phyloP scores from a whole-genome alignment of 2,113 vertebrate genomes.

The Gopherus flavomarginatus region DNA sequence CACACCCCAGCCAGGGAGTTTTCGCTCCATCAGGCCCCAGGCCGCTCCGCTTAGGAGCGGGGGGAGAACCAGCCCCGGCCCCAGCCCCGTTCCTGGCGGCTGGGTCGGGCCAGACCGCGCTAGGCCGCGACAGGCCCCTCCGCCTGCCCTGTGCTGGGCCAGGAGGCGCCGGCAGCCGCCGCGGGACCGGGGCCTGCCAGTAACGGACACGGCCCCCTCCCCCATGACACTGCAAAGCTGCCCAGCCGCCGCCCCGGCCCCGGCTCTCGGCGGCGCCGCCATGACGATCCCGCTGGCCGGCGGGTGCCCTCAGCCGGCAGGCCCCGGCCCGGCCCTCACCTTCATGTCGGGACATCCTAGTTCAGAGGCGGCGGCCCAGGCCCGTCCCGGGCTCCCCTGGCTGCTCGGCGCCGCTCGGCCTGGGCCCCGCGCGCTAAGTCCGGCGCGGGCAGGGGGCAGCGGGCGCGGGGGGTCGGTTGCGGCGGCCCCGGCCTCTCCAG shows the following conservation, averaged over 20 bases:
- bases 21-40: not conserved
- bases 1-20: too few relatives aligned
- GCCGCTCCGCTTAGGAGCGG: not conserved
- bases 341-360: conserved; percentile 94
- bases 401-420: conserved; percentile 69
- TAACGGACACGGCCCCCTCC: conserved; percentile 37
- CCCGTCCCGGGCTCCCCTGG: conserved; percentile 16
- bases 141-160: not conserved
- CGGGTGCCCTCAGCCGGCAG: not conserved
- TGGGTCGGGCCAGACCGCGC: not conserved
- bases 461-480: not conserved
- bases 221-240: conserved; percentile 64
- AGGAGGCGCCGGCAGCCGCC: not conserved
- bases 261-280: not conserved
- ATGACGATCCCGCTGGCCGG: not conserved
- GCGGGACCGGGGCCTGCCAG: not conserved
- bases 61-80: not conserved
- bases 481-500: conserved; percentile 75
- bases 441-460: not conserved
- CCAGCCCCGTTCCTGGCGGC: not conserved
- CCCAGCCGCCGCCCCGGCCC: conserved; percentile 6
- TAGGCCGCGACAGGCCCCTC: not conserved
- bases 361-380: conserved; percentile 42
- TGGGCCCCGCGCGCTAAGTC: conserved; percentile 62
- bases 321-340: conserved; percentile 75